Conservation (phyloP, 2,113 vertebrate genomes). For the Cygnus buccinator region DNA sequence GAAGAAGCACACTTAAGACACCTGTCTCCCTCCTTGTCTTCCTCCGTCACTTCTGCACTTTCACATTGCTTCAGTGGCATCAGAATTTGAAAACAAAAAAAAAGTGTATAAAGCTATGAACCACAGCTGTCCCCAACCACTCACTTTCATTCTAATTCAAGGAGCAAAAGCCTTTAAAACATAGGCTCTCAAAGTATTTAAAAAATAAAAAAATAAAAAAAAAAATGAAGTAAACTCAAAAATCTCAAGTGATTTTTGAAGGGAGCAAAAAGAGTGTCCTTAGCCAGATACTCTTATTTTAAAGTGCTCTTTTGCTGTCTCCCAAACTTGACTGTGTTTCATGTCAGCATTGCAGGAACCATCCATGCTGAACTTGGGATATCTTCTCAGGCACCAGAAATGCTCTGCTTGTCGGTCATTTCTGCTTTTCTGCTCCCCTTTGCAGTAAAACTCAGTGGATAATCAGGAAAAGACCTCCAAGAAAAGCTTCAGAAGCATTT, state of each 20-base stretch:
- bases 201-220: too few species aligned
- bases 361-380: not conserved
- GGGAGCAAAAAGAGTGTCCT: not conserved
- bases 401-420: not conserved
- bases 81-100: not conserved
- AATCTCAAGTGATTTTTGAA: not conserved
- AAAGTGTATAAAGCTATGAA: not conserved
- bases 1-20: not conserved
- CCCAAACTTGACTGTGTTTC: not conserved
- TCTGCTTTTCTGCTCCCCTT: not conserved
- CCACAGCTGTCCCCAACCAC: not conserved
- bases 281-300: not conserved
- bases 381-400: not conserved
- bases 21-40: not conserved
- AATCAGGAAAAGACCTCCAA: not conserved
- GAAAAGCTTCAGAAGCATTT: not conserved
- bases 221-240: not conserved
- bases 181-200: not conserved
- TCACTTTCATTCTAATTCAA: not conserved
- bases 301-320: not conserved
- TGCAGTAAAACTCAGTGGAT: not conserved
- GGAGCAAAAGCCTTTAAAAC: not conserved
- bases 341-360: not conserved
- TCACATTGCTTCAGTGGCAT: not conserved
- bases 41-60: not conserved